Evolutionary conservation across 2,797 vertebrate genomes (phyloP).

Genomic region (Threskiornis aethiopicus): DNA sequence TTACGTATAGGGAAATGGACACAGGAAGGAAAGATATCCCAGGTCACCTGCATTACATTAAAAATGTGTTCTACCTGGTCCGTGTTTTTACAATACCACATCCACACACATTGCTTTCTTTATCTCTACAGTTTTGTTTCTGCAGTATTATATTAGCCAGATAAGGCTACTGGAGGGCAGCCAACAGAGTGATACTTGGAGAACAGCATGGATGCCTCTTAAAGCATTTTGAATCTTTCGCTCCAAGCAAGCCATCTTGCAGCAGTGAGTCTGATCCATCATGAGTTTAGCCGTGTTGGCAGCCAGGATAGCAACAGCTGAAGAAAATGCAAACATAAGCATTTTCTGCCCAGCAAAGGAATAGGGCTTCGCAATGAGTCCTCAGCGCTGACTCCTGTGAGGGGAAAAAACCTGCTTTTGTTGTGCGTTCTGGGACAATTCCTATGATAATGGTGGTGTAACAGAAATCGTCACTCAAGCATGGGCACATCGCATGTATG

Average conservation of each 20-base stretch:
- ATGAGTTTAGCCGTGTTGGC: not conserved
- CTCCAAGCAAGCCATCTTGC: conserved; percentile 24
- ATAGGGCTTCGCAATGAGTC: not conserved
- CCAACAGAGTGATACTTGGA: not conserved
- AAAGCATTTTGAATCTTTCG: not conserved
- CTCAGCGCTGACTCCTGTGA: not conserved
- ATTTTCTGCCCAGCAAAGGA: not conserved
- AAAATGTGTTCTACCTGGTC: not conserved
- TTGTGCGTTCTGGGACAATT: not conserved
- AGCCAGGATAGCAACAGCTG: not conserved
- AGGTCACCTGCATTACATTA: not conserved
- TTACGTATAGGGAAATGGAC: not conserved
- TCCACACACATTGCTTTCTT: not conserved
- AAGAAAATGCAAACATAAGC: conserved; percentile 21
- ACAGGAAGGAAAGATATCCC: not conserved
- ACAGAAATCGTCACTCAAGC: not conserved
- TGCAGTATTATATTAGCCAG: not conserved
- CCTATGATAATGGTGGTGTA: not conserved
- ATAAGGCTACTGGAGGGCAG: conserved; percentile 17
- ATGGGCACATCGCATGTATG: fast-evolving
- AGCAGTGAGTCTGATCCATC: conserved; percentile 1
- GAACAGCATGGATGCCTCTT: not conserved
- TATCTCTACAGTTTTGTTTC: not conserved
- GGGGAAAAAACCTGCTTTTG: not conserved
- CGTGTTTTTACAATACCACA: not conserved